Evolutionary conservation across 2,797 vertebrate genomes (phyloP).

Genomic region (Acanthis flammea): DNA sequence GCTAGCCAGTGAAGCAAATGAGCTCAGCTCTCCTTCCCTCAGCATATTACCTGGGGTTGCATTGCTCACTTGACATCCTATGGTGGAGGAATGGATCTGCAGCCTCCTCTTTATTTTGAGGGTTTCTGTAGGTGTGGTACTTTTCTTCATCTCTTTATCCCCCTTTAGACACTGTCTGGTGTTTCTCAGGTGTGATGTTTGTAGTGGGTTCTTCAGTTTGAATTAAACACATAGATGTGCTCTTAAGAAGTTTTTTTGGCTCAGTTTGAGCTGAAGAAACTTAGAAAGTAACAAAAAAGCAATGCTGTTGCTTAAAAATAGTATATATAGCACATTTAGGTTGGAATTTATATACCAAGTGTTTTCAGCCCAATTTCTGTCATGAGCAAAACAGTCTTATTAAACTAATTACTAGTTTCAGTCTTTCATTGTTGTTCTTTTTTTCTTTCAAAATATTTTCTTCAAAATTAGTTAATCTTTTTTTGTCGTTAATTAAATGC

Average conservation of each 20-base stretch:
- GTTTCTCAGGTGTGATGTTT: not conserved
- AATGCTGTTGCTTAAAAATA: not conserved
- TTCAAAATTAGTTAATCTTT: not conserved
- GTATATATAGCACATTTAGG: not conserved
- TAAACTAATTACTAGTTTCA: not conserved
- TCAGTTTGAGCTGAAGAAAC: not conserved
- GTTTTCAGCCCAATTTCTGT: not conserved
- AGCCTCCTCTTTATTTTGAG: not conserved
- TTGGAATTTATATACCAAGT: not conserved
- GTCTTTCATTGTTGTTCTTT: not conserved
- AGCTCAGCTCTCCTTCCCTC: not conserved
- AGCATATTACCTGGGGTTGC: not conserved
- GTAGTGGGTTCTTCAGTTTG: not conserved
- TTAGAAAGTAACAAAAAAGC: not conserved
- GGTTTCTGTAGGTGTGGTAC: not conserved
- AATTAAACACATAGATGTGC: not conserved
- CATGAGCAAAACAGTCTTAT: not conserved
- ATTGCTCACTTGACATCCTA: not conserved
- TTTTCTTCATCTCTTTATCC: rapidly evolving
- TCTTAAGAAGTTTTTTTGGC: not conserved
- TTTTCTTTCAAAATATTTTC: not conserved
- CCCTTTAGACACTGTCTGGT: rapidly evolving
- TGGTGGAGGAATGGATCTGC: not conserved
- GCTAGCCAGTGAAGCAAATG: not conserved
- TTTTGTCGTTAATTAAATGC: not conserved